Conservation (phyloP, 2,888 invertebrate genomes). For the Idaea aversata region DNA sequence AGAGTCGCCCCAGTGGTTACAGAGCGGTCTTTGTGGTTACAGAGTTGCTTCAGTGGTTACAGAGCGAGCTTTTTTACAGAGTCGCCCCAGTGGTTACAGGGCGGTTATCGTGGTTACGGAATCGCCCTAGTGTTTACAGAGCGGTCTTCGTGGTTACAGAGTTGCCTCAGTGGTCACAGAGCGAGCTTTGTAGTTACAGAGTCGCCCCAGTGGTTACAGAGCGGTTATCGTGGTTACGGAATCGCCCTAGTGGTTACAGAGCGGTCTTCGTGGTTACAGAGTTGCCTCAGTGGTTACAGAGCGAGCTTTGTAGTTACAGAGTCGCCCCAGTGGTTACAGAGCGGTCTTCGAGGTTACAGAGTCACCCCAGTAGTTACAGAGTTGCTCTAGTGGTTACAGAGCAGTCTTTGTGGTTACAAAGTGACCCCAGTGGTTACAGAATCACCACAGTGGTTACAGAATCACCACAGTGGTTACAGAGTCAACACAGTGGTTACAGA, state of each 20-base stretch:
- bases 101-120: slow-evolving; percentile 9
- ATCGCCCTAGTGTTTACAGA: slow-evolving; percentile 12
- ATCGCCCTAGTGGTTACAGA: background rate
- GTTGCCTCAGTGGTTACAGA: slow-evolving; percentile 19
- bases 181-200: slow-evolving; percentile 8
- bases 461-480: slow-evolving; percentile 13
- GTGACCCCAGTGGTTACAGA: slow-evolving; percentile 20
- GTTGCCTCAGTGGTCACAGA: slow-evolving; percentile 20
- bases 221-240: slow-evolving; percentile 10
- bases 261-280: slow-evolving; percentile 14
- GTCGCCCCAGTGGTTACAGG: slow-evolving; percentile 18
- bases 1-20: too few species aligned
- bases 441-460: slow-evolving; percentile 14
- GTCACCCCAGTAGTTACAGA: slow-evolving; percentile 8
- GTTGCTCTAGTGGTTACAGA: slow-evolving; percentile 12
- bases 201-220: too few species aligned
- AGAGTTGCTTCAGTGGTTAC: slow-evolving; percentile 18
- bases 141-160: slow-evolving; percentile 8
- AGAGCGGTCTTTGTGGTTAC: slow-evolving; percentile 13
- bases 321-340: slow-evolving; percentile 22
- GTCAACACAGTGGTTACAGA: background rate
- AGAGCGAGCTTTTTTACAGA: slow-evolving; percentile 18
- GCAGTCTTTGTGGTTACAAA: slow-evolving; percentile 10
- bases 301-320: slow-evolving; percentile 16
- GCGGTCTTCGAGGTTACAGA: slow-evolving; percentile 18